Evolutionary conservation across 2,888 invertebrate species (phyloP).

Genomic region (Drosophila aldrichi): DNA sequence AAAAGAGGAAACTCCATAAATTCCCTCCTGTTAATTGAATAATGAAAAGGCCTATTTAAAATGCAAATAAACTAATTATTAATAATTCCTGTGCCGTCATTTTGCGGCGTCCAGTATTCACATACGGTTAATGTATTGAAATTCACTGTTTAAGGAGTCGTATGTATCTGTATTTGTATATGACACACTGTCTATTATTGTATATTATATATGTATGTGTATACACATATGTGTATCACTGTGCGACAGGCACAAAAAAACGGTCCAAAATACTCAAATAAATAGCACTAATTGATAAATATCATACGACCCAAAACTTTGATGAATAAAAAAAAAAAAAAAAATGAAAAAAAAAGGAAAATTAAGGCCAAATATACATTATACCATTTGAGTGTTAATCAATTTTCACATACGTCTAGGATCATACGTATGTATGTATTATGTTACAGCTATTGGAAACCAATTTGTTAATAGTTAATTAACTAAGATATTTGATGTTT

Average conservation of each 20-base stretch:
- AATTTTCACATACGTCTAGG: conserved; percentile 5
- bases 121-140: conserved; percentile 43
- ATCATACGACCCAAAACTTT: conserved; percentile 9
- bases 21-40: conserved; percentile 51
- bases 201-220: conserved; percentile 52
- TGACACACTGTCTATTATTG: conserved; percentile 51
- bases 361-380: conserved; percentile 16
- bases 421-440: conserved; percentile 7
- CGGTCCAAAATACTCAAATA: conserved; percentile 76
- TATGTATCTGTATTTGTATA: conserved; percentile 23
- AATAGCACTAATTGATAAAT: conserved; percentile 48
- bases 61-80: conserved; percentile 31
- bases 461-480: conserved; percentile 32
- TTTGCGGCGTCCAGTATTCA: conserved; percentile 58
- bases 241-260: conserved; percentile 61
- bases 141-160: conserved; percentile 62
- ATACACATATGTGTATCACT: conserved; percentile 62
- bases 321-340: conserved; percentile 1
- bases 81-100: conserved; percentile 51
- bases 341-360: not conserved
- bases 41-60: conserved; percentile 17
- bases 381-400: conserved; percentile 31
- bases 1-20: conserved; percentile 9
- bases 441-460: conserved; percentile 26
- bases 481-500: not conserved